Percentiles rank a stretch among this genome's conserved stretches.
phyloP scores from a whole-genome alignment of 2,888 invertebrate species.

The Hofmannophila pseudospretella region DNA sequence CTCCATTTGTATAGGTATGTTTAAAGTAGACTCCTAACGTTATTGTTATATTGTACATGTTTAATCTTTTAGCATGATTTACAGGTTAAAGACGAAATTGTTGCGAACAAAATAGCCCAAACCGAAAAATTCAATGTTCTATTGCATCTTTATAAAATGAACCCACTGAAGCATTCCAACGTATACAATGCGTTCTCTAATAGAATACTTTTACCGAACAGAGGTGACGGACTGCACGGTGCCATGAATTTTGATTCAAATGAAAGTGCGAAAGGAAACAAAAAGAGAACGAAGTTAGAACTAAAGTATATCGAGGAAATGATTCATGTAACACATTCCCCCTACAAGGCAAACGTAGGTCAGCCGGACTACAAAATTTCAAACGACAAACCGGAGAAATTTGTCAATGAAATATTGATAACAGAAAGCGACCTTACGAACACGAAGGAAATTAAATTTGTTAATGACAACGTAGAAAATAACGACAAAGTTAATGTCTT shows the following conservation, averaged over 20 bases:
- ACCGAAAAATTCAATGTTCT: slow-evolving; percentile 45
- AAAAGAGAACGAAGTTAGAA: slow-evolving; percentile 23
- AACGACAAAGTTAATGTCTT: no score
- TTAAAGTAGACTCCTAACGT: no score
- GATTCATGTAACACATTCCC: slow-evolving; percentile 23
- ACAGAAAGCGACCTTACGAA: slow-evolving; percentile 11
- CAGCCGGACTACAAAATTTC: slow-evolving; percentile 23
- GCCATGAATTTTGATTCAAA: slow-evolving; percentile 39
- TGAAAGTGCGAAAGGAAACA: slow-evolving; percentile 39
- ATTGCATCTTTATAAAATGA: slow-evolving; percentile 51
- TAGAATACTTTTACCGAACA: slow-evolving; percentile 33
- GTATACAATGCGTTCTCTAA: slow-evolving; percentile 47
- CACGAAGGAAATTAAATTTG: slow-evolving; percentile 8
- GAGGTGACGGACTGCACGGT: slow-evolving; percentile 15
- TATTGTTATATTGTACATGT: no score
- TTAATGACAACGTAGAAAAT: slow-evolving; percentile 1
- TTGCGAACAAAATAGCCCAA: slow-evolving; percentile 10
- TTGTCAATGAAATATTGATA: slow-evolving; percentile 18
- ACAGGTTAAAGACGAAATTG: neutral
- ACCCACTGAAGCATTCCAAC: slow-evolving; percentile 48
- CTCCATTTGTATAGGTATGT: no score
- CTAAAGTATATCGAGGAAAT: slow-evolving; percentile 34
- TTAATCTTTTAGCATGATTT: no score
- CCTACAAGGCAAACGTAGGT: slow-evolving; percentile 12
- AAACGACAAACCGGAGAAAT: slow-evolving; percentile 24